Evolutionary conservation across 2,888 invertebrate genomes (phyloP).

Genomic region (Andrena bicolor): DNA sequence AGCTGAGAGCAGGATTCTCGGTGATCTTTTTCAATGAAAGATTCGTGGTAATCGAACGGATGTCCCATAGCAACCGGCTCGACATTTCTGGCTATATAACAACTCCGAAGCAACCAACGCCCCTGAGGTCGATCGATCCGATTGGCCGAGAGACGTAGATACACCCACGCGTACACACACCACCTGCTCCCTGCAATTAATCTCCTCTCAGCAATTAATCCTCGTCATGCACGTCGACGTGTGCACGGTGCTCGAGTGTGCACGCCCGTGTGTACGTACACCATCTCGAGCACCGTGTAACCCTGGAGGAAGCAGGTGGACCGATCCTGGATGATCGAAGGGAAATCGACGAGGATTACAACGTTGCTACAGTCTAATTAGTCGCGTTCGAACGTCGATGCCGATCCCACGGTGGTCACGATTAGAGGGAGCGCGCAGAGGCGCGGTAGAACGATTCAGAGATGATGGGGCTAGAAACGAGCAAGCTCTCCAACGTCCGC

Average conservation of each 20-base stretch:
- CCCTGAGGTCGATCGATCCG: constrained; percentile 68
- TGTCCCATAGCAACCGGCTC: constrained; percentile 18
- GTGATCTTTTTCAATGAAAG: background rate
- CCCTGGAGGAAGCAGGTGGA: constrained; percentile 32
- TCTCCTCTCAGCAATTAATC: constrained; percentile 73
- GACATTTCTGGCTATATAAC: constrained; percentile 45
- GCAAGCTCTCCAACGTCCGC: too few species aligned
- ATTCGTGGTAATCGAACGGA: constrained; percentile 22
- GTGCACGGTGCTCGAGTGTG: constrained; percentile 9
- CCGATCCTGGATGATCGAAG: constrained; percentile 35
- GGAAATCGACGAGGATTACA: constrained; percentile 35
- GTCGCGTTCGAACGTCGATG: background rate
- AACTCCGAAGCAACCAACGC: constrained; percentile 61
- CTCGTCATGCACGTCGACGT: constrained; percentile 45
- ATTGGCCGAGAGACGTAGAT: constrained; percentile 64
- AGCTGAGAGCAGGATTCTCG: background rate
- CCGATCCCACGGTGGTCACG: too few species aligned
- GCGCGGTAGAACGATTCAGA: too few species aligned
- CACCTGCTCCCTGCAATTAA: constrained; percentile 70
- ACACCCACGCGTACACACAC: constrained; percentile 66
- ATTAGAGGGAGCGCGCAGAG: too few species aligned
- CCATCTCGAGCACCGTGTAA: constrained; percentile 57
- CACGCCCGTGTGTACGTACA: constrained; percentile 29
- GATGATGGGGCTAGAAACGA: too few species aligned
- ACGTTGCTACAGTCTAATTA: constrained; percentile 39